Evolutionary conservation across 1,140 invertebrate genomes (phyloP), one percentile per base, ranked within the genome.

Genomic region (Coptotermes formosanus): DNA sequence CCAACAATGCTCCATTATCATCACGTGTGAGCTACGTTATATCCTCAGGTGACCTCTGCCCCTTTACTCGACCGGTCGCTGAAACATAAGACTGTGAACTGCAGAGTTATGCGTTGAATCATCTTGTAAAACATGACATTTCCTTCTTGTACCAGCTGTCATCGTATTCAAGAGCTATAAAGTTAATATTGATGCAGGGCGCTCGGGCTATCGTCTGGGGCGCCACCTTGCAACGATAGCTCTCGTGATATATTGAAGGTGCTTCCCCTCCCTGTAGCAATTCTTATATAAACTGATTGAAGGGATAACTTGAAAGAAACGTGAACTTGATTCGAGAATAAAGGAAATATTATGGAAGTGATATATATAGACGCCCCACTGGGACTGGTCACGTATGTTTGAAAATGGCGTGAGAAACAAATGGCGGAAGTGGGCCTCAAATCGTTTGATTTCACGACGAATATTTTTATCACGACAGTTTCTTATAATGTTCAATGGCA

Each of bases 101-200:
- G 45, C 45, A 16, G 45, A 9, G 45, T 48, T 9, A 48, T 48
- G 52, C 25, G 64, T 30, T 75, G 64, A 75, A 75, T 75, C 64
- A 75, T 30, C 25, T 75, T 75, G 64, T 75, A 75, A 75, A 75
- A 75, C 64, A 75, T 75, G 64, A 75, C 64, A 75, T 75, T 75
- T 75, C 64, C 25, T 75, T 75, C 16, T 25, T 30, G 64, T 25
- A 75, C 25, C 64, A 30, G 64, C 25, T 75, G 64, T 30, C 64
- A 75, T 30, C 25, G 64, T 75, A 75, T n/a, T 75, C 64, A 75
- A 30, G 25, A 75, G n/a, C 25, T 30, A 16, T 30, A 30, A 75
- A 75, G 64, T 75, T 75, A 75, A 75, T 75, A 75, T 75, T 75
- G 64, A 75, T 75, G 64, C 14, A n/a, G n/a, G 25, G 64, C 8